Evolutionary conservation across 2,113 vertebrate genomes (phyloP).

Genomic region (Sceloporus tristichus): DNA sequence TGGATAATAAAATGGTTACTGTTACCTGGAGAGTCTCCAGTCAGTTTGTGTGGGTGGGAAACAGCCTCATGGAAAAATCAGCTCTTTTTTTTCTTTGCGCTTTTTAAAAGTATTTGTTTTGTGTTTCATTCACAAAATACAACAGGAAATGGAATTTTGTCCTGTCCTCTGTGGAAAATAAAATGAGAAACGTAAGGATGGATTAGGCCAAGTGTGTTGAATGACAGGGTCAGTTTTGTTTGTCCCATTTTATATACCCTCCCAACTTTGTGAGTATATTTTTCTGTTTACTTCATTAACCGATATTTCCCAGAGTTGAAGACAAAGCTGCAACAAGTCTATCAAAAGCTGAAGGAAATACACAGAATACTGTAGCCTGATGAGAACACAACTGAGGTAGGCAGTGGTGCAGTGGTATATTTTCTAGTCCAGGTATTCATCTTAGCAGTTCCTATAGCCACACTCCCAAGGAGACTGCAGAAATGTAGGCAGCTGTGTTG

Average conservation of each 20-base stretch:
- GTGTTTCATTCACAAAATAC: conserved; percentile 33
- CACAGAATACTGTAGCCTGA: not conserved
- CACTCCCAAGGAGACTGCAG: too few species aligned
- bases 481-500: too few species aligned
- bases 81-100: not conserved
- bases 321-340: not conserved
- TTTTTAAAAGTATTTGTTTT: not conserved
- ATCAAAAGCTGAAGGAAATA: not conserved
- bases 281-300: not conserved
- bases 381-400: not conserved
- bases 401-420: too few species aligned
- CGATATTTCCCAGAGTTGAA: too few species aligned
- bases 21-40: conserved; percentile 1
- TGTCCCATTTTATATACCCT: not conserved
- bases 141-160: conserved; percentile 33
- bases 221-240: not conserved
- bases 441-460: too few species aligned
- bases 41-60: conserved; percentile 37
- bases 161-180: conserved; percentile 47
- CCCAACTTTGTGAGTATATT: too few species aligned
- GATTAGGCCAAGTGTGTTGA: too few species aligned
- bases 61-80: conserved; percentile 4
- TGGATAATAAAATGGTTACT: conserved; percentile 37
- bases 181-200: not conserved
- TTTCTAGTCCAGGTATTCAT: too few species aligned